A percentile compares a stretch with the other conserved stretches of the same genome.
These are phyloP conservation scores for Anguilla anguilla DNA, from an alignment of 2,797 vertebrate genomes.

Conservation along the genomic window DNA sequence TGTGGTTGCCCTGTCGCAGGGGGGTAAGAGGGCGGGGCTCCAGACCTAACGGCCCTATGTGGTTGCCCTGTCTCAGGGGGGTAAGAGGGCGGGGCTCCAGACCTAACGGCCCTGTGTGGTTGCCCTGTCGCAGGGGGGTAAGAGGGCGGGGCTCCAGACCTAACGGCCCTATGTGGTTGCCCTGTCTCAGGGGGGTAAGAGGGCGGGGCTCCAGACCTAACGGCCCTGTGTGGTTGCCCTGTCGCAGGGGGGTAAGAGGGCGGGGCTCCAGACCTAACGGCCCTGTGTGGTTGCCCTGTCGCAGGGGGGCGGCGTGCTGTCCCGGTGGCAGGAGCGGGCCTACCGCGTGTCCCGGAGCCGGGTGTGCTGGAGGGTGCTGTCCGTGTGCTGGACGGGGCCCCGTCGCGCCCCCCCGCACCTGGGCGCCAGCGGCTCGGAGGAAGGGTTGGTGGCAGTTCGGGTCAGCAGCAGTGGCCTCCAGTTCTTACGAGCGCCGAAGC, in stretches of 20 bases:
- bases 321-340: constrained; percentile 74
- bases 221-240: too few relatives aligned
- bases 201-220: too few relatives aligned
- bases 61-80: constrained; percentile 50
- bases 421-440: constrained; percentile 76
- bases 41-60: constrained; percentile 42
- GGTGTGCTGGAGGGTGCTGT: constrained; percentile 77
- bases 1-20: background rate
- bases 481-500: constrained; percentile 22
- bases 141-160: background rate
- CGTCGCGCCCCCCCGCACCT: constrained; percentile 66
- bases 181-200: too few relatives aligned
- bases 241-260: background rate
- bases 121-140: constrained; percentile 64
- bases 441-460: constrained; percentile 78
- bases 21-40: background rate
- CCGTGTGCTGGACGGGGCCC: constrained; percentile 75
- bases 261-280: constrained; percentile 16
- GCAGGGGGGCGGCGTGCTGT: constrained; percentile 72
- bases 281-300: constrained; percentile 50
- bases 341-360: constrained; percentile 71
- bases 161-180: too few relatives aligned
- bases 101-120: constrained; percentile 44
- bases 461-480: constrained; percentile 66
- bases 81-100: background rate